These are phyloP conservation scores for Caenorhabditis plicata DNA, from an alignment of 2,888 invertebrate species.

Conservation along the genomic window DNA sequence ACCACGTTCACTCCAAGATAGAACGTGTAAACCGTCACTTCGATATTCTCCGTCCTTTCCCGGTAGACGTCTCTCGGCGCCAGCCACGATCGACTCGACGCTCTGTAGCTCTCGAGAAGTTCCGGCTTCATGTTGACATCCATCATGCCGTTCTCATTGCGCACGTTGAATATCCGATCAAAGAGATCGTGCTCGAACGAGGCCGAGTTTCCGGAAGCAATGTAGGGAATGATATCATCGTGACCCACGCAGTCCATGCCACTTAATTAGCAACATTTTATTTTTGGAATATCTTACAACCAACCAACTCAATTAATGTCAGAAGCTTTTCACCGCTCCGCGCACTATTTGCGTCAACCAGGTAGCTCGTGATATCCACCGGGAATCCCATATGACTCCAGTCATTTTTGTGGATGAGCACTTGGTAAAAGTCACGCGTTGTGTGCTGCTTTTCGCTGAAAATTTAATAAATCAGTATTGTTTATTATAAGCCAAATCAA, in stretches of 20 bases:
- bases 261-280: conserved; percentile 45
- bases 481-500: not conserved
- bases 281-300: not conserved
- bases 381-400: conserved; percentile 95
- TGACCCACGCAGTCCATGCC: conserved; percentile 97
- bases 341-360: conserved; percentile 42
- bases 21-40: conserved; percentile 94
- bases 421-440: conserved; percentile 82
- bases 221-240: conserved; percentile 91
- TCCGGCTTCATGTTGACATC: conserved; percentile 36
- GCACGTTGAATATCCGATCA: conserved; percentile 50
- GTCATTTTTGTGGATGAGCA: conserved; percentile 92
- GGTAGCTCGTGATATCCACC: conserved; percentile 57
- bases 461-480: conserved; percentile 2
- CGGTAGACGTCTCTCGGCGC: conserved; percentile 66
- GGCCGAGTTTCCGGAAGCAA: conserved; percentile 78
- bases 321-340: conserved; percentile 39
- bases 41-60: conserved; percentile 91
- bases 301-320: conserved; percentile 40
- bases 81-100: conserved; percentile 43
- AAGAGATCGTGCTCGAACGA: conserved; percentile 94
- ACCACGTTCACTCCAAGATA: conserved; percentile 78
- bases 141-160: conserved; percentile 6
- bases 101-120: conserved; percentile 40
- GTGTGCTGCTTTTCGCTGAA: conserved; percentile 37